Percentiles rank a stretch among this genome's conserved stretches.
Evolutionary conservation across 2,888 invertebrate genomes (phyloP).

Genomic region (Standfussiana lucernea): DNA sequence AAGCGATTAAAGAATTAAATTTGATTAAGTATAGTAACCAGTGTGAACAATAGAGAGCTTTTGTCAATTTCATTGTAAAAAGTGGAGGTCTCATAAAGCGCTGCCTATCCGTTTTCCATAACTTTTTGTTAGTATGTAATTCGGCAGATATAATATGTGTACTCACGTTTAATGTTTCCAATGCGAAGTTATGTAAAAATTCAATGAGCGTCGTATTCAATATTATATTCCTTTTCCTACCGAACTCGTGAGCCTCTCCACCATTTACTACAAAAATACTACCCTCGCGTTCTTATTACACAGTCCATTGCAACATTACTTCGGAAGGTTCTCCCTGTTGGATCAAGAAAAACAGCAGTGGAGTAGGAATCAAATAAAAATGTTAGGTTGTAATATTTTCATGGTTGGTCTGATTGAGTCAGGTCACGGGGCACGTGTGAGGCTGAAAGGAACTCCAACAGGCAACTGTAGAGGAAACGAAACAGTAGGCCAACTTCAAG

Average conservation of each 20-base stretch:
- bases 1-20: neutral
- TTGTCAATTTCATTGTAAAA: neutral
- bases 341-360: constrained; percentile 16
- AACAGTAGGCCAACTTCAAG: constrained; percentile 13
- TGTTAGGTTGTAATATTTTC: constrained; percentile 18
- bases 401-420: constrained; percentile 34
- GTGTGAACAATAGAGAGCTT: too few species aligned
- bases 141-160: neutral
- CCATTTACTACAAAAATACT: constrained; percentile 12
- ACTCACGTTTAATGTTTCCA: neutral
- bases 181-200: constrained; percentile 32
- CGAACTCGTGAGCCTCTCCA: constrained; percentile 16
- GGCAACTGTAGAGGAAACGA: neutral
- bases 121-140: neutral
- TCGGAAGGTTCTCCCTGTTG: neutral
- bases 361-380: constrained; percentile 8
- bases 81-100: neutral
- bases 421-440: constrained; percentile 36
- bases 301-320: neutral
- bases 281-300: neutral
- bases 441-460: constrained; percentile 9
- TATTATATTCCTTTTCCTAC: constrained; percentile 27
- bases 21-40: too few species aligned
- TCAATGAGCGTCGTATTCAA: constrained; percentile 37
- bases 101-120: neutral